These are phyloP conservation scores for Abramis brama DNA, from an alignment of 2,113 vertebrate genomes.

Conservation along the genomic window DNA sequence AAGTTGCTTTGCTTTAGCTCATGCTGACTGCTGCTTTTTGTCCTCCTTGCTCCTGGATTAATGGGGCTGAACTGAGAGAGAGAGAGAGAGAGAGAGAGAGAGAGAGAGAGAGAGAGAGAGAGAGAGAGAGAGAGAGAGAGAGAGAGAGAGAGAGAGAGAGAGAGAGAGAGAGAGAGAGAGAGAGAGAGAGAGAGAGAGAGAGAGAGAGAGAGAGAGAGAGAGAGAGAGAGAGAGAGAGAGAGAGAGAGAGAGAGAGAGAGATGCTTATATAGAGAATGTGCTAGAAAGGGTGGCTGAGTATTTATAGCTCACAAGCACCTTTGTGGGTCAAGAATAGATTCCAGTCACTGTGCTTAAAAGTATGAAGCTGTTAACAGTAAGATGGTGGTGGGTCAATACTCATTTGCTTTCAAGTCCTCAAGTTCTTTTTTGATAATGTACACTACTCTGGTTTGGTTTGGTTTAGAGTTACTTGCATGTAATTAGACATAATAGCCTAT, in stretches of 20 bases:
- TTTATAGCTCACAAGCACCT: slow-evolving; percentile 6
- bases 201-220: too few relatives aligned
- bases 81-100: too few relatives aligned
- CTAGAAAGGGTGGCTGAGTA: background rate
- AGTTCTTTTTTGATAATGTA: background rate
- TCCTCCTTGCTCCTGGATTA: background rate
- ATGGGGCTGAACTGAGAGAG: background rate
- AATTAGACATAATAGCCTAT: too few relatives aligned
- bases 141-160: too few relatives aligned
- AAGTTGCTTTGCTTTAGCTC: slow-evolving; percentile 18
- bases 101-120: too few relatives aligned
- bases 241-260: background rate
- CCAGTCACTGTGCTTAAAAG: background rate
- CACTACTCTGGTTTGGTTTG: background rate
- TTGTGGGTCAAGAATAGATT: slow-evolving; percentile 6
- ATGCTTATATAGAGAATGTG: background rate
- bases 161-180: too few relatives aligned
- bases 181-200: too few relatives aligned
- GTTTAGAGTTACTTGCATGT: too few relatives aligned
- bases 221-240: too few relatives aligned
- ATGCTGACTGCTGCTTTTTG: background rate
- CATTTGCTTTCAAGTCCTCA: too few relatives aligned
- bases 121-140: too few relatives aligned
- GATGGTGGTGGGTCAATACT: background rate
- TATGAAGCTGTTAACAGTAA: background rate